These are phyloP conservation scores for Apostichopus parvimensis DNA, from an alignment of 35 echinoderm and acorn worm genomes.

Conservation along the genomic window DNA sequence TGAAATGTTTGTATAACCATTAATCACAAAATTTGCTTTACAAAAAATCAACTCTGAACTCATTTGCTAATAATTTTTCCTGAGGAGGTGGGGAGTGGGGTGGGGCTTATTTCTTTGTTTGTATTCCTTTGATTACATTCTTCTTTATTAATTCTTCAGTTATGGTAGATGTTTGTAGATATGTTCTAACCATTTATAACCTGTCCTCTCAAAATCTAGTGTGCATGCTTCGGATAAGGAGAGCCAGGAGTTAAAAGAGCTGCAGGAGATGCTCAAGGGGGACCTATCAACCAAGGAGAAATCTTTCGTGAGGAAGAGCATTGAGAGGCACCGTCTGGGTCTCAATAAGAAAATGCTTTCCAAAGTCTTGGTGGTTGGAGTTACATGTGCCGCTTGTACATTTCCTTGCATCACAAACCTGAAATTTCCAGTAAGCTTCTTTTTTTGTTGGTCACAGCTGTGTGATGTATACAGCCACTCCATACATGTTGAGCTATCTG, in stretches of 20 bases:
- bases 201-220: constrained; percentile 39
- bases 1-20: too few relatives aligned
- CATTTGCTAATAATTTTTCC: too few relatives aligned
- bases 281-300: constrained; percentile 85
- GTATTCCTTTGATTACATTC: too few relatives aligned
- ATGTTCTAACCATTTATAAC: neutral
- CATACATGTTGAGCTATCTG: too few relatives aligned
- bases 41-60: too few relatives aligned
- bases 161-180: neutral
- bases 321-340: constrained; percentile 82
- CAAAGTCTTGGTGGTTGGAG: constrained; percentile 85
- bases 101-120: too few relatives aligned
- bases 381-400: constrained; percentile 94
- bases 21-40: too few relatives aligned
- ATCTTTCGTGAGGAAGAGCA: constrained; percentile 66
- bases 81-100: too few relatives aligned
- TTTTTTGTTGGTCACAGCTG: too few relatives aligned
- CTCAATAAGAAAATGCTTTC: constrained; percentile 77
- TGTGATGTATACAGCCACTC: too few relatives aligned
- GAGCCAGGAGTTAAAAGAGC: constrained; percentile 83
- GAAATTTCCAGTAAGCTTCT: constrained; percentile 84
- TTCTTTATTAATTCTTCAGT: neutral
- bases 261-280: constrained; percentile 84
- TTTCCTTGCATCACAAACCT: constrained; percentile 88
- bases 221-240: constrained; percentile 92